A percentile compares a stretch with the other conserved stretches of the same genome.
These are phyloP conservation scores for Andricus grossulariae DNA, from an alignment of 1,140 invertebrate species.

Conservation along the genomic window DNA sequence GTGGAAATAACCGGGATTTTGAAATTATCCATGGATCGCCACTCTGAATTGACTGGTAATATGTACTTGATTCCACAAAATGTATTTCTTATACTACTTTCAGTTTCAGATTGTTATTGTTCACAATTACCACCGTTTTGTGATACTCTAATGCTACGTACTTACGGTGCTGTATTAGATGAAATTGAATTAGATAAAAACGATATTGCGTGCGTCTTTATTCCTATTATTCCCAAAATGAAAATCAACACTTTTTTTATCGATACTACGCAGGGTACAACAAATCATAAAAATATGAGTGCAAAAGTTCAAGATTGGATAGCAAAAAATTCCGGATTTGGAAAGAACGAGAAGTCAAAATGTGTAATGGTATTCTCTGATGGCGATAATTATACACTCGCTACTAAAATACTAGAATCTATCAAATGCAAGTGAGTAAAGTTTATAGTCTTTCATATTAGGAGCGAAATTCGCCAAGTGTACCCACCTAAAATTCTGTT, in stretches of 20 bases:
- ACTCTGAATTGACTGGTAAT: neutral
- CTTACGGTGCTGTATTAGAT: conserved; percentile 40
- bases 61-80: neutral
- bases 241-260: conserved; percentile 43
- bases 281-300: conserved; percentile 5
- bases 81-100: conserved; percentile 25
- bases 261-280: neutral
- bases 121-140: conserved; percentile 48
- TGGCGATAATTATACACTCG: conserved; percentile 20
- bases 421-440: conserved; percentile 45
- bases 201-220: conserved; percentile 51
- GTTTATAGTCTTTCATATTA: neutral
- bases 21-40: too few species aligned
- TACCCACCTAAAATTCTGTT: too few species aligned
- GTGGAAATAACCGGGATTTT: neutral
- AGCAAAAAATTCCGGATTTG: conserved; percentile 34
- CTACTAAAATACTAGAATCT: conserved; percentile 37
- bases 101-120: conserved; percentile 49
- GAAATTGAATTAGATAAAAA: conserved; percentile 39
- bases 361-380: conserved; percentile 61
- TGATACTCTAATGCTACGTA: conserved; percentile 49
- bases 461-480: too few species aligned
- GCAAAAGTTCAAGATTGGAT: conserved; percentile 37
- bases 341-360: conserved; percentile 44
- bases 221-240: conserved; percentile 59